A percentile compares a stretch with the other conserved stretches of the same genome.
These are phyloP conservation scores for Drosophila leontia DNA, from an alignment of 1,140 invertebrate genomes.

Conservation along the genomic window DNA sequence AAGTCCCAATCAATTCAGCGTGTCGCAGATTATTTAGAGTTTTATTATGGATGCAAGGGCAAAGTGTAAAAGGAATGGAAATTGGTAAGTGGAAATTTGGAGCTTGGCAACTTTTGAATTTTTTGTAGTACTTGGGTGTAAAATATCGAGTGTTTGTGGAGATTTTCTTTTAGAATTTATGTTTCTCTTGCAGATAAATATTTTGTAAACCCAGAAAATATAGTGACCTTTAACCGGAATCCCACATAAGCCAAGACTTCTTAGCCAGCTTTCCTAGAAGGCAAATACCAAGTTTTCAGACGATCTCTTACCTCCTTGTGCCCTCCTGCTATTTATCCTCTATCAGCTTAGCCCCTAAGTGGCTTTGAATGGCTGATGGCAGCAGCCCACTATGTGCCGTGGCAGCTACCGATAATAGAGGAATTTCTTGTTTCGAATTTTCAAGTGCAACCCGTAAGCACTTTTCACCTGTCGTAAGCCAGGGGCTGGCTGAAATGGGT, in stretches of 20 bases:
- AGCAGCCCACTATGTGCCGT: not conserved
- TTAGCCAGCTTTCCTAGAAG: not conserved
- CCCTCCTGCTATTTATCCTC: slow-evolving; percentile 12
- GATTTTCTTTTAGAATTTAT: not conserved
- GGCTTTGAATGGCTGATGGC: not conserved
- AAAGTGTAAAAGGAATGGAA: not conserved
- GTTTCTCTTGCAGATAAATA: not conserved
- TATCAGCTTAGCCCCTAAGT: slow-evolving; percentile 32
- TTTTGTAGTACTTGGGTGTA: not conserved
- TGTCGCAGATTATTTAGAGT: slow-evolving; percentile 20
- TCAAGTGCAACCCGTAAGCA: slow-evolving; percentile 41
- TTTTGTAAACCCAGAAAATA: not conserved
- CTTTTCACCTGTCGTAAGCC: slow-evolving; percentile 34
- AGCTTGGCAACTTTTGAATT: not conserved
- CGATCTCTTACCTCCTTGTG: not conserved
- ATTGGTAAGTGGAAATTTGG: not conserved
- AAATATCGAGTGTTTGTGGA: not conserved
- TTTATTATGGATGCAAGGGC: not conserved
- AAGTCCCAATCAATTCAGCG: slow-evolving; percentile 18
- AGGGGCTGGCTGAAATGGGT: not conserved
- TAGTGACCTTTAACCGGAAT: not conserved
- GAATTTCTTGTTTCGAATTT: slow-evolving; percentile 11
- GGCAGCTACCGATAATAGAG: slow-evolving; percentile 6
- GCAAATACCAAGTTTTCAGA: not conserved
- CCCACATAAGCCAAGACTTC: not conserved